Evolutionary conservation across 2,888 invertebrate genomes (phyloP), one percentile per base, ranked within the genome.

Genomic region (Aethes cnicana): DNA sequence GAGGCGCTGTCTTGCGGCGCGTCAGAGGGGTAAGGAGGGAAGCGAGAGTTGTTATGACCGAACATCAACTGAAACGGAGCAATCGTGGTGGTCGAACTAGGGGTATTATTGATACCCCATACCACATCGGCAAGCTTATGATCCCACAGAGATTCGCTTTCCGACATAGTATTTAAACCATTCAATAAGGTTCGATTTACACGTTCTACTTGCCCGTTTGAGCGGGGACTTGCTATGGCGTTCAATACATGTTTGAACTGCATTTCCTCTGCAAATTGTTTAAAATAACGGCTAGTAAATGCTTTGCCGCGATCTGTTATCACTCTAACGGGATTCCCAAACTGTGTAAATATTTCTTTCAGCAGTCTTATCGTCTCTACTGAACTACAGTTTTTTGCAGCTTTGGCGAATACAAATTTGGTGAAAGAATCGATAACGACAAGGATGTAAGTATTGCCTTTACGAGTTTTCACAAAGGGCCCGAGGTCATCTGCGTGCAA

Each of bases 401-500:
- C 23, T 14, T 32, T 41, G 0, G 53, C 52, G 30, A 56, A 48
- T 1, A 59, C 54, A 53, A 59, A 60, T 35, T 61, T 62, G 5
- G 59, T 54, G 41, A 62, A 62, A 7, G 59, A 20, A 23, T 64
- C 62, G 14, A 57, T 59, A 4, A 56, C 18, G 0, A 60, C 60
- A 0, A 62, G 36, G 0, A 64, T n/a, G 25, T 64, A 62, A 0
- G 18, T 3, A 32, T 61, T 49, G 0, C 61, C 56, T 8, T 41
- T 54, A 7, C 44, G 26, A 1, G 55, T 56, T 43, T 57, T 61
- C 3, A 39, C 20, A 37, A 65, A 65, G 0, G 61, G 63, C 1
- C 62, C 65, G 23, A 65, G 28, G 32, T 65, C 63, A 11, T 65
- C 64, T 2, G 47, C 39, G 20, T 65, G 62, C n/a, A 65, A 4